These are phyloP conservation scores for Pedetes capensis DNA, from an alignment of 2,113 vertebrate species.

Conservation along the genomic window DNA sequence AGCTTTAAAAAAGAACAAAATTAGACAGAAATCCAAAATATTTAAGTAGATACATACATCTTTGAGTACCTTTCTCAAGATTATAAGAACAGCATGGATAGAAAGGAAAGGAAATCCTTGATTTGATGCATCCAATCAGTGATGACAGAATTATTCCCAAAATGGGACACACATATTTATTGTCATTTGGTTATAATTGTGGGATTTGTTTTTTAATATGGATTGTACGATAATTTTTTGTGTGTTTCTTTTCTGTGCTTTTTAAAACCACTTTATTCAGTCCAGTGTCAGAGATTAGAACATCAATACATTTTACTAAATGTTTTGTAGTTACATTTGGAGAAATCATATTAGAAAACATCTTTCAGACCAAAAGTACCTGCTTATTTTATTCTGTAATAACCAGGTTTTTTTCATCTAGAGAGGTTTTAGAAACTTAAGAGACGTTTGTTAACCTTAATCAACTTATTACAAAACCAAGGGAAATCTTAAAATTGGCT, in stretches of 20 bases:
- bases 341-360: not conserved
- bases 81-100: not conserved
- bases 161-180: not conserved
- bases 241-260: not conserved
- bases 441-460: not conserved
- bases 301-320: not conserved
- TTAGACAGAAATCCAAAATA: not conserved
- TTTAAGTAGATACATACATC: not conserved
- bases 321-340: not conserved
- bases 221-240: not conserved
- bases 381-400: conserved; percentile 12
- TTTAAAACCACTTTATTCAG: not conserved
- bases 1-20: not conserved
- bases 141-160: not conserved
- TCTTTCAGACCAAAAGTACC: not conserved
- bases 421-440: not conserved
- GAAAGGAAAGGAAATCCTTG: not conserved
- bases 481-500: conserved; percentile 15
- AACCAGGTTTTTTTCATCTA: not conserved
- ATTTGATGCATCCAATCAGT: not conserved
- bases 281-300: not conserved
- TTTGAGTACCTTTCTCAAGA: not conserved
- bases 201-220: not conserved
- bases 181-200: not conserved
- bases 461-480: not conserved